Evolutionary conservation across 2,888 invertebrate genomes (phyloP), one percentile per base, ranked within the genome.

Genomic region (Halocaridina rubra): DNA sequence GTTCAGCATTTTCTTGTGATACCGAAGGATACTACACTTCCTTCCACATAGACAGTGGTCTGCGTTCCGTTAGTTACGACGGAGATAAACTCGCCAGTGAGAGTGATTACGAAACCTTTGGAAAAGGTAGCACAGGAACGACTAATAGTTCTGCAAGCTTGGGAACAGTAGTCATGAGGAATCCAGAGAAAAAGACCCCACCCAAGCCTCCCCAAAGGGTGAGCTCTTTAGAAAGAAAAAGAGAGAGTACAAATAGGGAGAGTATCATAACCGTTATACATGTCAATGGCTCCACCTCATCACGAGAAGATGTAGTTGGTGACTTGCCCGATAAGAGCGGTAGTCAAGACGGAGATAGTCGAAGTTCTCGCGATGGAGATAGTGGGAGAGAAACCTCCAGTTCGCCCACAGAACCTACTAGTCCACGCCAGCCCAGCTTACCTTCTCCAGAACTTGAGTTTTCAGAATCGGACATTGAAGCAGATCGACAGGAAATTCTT

Each of bases 11-110:
- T 91, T 98, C 98, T 1, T 96, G 98, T 90, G 98, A 98, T 90
- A 97, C 97, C 0, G 98, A 98, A 91, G 98, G 98, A 7, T 98
- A 98, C 91, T 98, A 97, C 91, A 98, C 98, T 0, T 98, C 98
- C 24, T 98, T 98, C 92, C 98, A 98, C 91, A 95, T 97, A 93
- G 98, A 98, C 91, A 97, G 97, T 81, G 98, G 98, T 0, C 91
- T 98, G 71, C 87, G 96, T 96, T 84, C 81, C 7, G 81, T 86
- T 13, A 84, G 84, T 64, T 84, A 88, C 79, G 84, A 86, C 53
- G 84, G 84, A 33, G 85, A 80, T 78, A 87, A 85, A 88, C 94
- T 95, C 90, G 93, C 94, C 22, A 95, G 95, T 1, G 97, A 97
- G 91, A 96, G 95, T 90, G 96, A 97, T 90, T 97, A 97, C 90